Conservation (phyloP, 1,140 invertebrate genomes). For the Drosophila equinoxialis region DNA sequence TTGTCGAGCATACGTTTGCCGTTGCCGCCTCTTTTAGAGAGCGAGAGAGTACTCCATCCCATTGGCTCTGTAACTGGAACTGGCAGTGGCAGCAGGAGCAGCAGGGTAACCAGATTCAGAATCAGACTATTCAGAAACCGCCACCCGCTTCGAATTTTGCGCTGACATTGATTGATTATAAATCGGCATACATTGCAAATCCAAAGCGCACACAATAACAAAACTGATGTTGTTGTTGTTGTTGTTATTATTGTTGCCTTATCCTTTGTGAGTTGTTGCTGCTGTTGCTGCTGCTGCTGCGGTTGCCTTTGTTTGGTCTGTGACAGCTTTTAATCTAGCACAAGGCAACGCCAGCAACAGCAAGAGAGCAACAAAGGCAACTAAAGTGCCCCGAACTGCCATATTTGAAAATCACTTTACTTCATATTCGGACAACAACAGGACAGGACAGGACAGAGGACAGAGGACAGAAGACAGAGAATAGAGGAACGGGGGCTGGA, state of each 20-base stretch:
- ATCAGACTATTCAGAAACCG: slow-evolving; percentile 3
- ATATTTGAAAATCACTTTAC: slow-evolving; percentile 81
- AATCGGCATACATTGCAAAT: slow-evolving; percentile 81
- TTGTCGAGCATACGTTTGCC: slow-evolving; percentile 66
- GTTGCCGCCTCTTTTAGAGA: slow-evolving; percentile 39
- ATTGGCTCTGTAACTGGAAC: neutral
- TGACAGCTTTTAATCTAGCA: slow-evolving; percentile 81
- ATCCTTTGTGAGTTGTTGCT: slow-evolving; percentile 67
- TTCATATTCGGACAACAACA: slow-evolving; percentile 47
- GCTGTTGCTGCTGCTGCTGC: slow-evolving; percentile 35
- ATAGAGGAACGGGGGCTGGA: neutral
- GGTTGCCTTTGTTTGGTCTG: slow-evolving; percentile 79
- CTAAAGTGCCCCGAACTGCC: slow-evolving; percentile 58
- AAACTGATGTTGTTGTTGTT: slow-evolving; percentile 45
- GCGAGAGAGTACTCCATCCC: neutral
- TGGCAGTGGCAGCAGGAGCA: neutral
- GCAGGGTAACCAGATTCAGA: slow-evolving; percentile 5
- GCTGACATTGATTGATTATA: slow-evolving; percentile 81
- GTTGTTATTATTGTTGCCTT: slow-evolving; percentile 45
- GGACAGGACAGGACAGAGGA: slow-evolving; percentile 28
- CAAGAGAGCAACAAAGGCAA: slow-evolving; percentile 39
- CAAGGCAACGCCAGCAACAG: slow-evolving; percentile 45
- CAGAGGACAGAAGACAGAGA: neutral
- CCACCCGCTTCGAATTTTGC: slow-evolving; percentile 71
- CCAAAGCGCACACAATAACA: slow-evolving; percentile 76